A percentile compares a stretch with the other conserved stretches of the same genome.
These are phyloP conservation scores for Neoaliturus tenellus DNA, from an alignment of 2,888 invertebrate species.

Conservation along the genomic window DNA sequence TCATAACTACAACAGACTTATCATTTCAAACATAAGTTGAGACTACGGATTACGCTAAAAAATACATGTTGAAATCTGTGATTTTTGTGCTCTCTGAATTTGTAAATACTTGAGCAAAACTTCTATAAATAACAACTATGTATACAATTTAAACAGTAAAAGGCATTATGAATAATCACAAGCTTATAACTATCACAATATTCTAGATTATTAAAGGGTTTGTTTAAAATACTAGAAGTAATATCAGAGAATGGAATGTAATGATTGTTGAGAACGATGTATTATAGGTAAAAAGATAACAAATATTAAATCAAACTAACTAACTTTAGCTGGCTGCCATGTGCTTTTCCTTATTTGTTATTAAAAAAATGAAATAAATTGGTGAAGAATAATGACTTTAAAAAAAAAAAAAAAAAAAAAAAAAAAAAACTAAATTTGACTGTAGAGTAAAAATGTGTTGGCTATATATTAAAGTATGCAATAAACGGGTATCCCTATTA, in stretches of 20 bases:
- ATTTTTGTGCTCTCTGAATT: constrained; percentile 47
- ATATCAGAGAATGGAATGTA: not conserved
- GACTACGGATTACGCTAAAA: not conserved
- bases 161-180: constrained; percentile 45
- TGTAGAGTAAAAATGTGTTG: no score
- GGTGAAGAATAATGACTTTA: no score
- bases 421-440: no score
- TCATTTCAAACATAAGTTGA: not conserved
- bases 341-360: no score
- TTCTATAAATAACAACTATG: constrained; percentile 43
- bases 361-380: no score
- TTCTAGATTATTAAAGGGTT: not conserved
- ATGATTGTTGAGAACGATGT: not conserved
- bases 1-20: constrained; percentile 8
- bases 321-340: no score
- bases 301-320: no score
- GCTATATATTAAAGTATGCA: no score
- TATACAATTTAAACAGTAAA: constrained; percentile 31
- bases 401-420: no score
- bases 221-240: not conserved
- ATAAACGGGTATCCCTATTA: no score
- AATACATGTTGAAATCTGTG: constrained; percentile 27
- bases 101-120: constrained; percentile 50
- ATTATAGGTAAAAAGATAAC: no score
- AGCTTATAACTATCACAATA: constrained; percentile 42